These are phyloP conservation scores for Drosophila tropicalis DNA, from an alignment of 1,140 invertebrate species.

Conservation along the genomic window DNA sequence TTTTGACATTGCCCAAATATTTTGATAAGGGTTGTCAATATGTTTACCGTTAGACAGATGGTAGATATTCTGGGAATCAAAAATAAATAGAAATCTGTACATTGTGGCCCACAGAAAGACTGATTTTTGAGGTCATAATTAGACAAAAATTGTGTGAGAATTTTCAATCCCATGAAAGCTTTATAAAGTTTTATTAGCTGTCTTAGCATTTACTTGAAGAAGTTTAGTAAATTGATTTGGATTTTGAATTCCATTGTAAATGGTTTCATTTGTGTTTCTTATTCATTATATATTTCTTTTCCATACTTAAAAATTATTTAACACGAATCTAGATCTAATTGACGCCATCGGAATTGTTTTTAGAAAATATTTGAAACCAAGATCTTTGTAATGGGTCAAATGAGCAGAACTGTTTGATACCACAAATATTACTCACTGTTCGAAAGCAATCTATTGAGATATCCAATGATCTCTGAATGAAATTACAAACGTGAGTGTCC, in stretches of 20 bases:
- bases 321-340: no score
- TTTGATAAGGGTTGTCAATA: slow-evolving; percentile 54
- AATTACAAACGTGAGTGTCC: slow-evolving; percentile 13
- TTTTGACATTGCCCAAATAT: slow-evolving; percentile 70
- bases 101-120: not conserved
- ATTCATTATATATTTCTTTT: no score
- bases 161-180: no score
- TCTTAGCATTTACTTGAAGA: no score
- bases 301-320: no score
- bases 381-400: not conserved
- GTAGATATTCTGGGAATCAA: not conserved
- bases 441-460: not conserved
- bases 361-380: no score
- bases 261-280: no score
- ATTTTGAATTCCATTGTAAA: no score
- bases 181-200: no score
- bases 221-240: no score
- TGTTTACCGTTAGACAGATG: slow-evolving; percentile 4
- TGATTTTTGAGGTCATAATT: not conserved
- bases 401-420: not conserved
- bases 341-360: no score
- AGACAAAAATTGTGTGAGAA: no score
- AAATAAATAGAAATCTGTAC: not conserved
- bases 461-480: not conserved
- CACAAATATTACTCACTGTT: not conserved